phyloP scores from a whole-genome alignment of 2,888 invertebrate genomes.

The Phasia obesa region DNA sequence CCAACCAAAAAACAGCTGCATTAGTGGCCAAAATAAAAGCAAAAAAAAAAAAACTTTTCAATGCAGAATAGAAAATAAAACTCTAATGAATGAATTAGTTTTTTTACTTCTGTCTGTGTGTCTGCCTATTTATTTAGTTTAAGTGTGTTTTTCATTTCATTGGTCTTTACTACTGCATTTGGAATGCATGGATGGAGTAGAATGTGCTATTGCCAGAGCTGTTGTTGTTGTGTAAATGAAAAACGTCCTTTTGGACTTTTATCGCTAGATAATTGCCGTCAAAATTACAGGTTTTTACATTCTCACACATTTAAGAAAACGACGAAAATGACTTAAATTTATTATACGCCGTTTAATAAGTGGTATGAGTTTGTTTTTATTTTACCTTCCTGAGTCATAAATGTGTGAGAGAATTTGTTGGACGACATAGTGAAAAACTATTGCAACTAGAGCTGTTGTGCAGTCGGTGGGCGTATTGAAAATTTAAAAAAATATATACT shows the following conservation, averaged over 20 bases:
- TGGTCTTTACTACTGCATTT: conserved; percentile 18
- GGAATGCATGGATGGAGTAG: conserved; percentile 5
- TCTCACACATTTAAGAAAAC: conserved; percentile 60
- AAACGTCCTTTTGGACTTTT: conserved; percentile 77
- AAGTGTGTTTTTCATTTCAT: conserved; percentile 28
- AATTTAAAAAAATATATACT: conserved; percentile 9
- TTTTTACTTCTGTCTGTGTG: conserved; percentile 26
- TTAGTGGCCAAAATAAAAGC: conserved; percentile 39
- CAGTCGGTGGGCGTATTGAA: conserved; percentile 11
- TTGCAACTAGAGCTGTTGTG: conserved; percentile 42
- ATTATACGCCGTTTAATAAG: conserved; percentile 72
- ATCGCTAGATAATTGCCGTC: conserved; percentile 79
- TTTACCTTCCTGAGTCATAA: conserved; percentile 35
- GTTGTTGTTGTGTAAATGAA: conserved; percentile 61
- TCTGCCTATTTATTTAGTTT: conserved; percentile 18
- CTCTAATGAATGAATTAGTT: conserved; percentile 65
- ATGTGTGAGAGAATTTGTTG: conserved; percentile 60
- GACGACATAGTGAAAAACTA: conserved; percentile 43
- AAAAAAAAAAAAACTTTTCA: conserved; percentile 29
- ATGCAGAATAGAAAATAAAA: conserved; percentile 54
- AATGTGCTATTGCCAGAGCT: conserved; percentile 34
- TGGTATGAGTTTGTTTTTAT: conserved; percentile 52
- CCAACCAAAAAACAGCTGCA: conserved; percentile 66
- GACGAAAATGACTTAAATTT: conserved; percentile 72
- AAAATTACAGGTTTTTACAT: conserved; percentile 77